Evolutionary conservation across 1,140 invertebrate species (phyloP).

Genomic region (Dreissena rostriformis): DNA sequence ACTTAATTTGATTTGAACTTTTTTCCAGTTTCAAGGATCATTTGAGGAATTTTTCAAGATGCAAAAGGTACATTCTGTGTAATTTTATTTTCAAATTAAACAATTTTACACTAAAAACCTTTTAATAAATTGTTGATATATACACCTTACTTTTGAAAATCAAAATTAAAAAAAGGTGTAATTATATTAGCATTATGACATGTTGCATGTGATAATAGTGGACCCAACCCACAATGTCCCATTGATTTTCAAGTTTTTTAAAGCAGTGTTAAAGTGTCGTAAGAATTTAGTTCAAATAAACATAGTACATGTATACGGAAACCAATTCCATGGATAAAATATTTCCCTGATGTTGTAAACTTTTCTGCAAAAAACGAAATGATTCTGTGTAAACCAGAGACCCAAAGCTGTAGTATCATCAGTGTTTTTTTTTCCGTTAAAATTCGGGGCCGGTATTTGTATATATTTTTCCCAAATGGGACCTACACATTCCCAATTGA

Average conservation of each 20-base stretch:
- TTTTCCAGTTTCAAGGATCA: constrained; percentile 45
- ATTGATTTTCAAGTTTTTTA: constrained; percentile 1
- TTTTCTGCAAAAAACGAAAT: too few relatives aligned
- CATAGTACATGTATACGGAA: too few relatives aligned
- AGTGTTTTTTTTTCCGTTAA: too few relatives aligned
- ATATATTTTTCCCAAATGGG: too few relatives aligned
- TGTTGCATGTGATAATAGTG: neutral
- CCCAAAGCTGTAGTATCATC: neutral
- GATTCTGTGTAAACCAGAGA: too few relatives aligned
- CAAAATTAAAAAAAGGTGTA: neutral
- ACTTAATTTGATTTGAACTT: too few relatives aligned
- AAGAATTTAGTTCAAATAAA: neutral
- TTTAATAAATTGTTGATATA: too few relatives aligned
- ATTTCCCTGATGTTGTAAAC: too few relatives aligned
- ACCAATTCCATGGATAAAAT: neutral
- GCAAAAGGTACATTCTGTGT: constrained; percentile 36
- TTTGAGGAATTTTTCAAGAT: constrained; percentile 48
- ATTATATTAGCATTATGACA: neutral
- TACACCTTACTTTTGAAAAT: neutral
- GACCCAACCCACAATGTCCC: neutral
- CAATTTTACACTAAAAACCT: neutral
- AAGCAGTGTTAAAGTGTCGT: neutral
- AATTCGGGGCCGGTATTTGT: too few relatives aligned
- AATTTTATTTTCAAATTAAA: neutral
- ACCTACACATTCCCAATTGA: too few relatives aligned